Evolutionary conservation across 2,888 invertebrate species (phyloP).

Genomic region (Eupithecia vulgata): DNA sequence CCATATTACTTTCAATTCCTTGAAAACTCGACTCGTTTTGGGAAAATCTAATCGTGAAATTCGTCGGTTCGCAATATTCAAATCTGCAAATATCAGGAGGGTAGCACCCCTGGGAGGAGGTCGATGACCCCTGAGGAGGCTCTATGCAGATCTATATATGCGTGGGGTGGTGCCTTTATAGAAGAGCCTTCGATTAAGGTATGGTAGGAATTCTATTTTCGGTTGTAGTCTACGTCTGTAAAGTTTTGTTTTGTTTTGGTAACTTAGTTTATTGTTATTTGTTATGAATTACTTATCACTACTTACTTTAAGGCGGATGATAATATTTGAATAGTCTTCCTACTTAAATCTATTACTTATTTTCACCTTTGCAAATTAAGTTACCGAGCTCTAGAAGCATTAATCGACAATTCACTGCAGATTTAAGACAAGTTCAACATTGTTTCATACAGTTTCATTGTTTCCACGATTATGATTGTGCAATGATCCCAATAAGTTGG

Average conservation of each 20-base stretch:
- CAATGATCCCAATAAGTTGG: background rate
- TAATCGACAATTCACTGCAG: background rate
- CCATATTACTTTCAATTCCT: conserved; percentile 44
- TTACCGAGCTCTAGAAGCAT: background rate
- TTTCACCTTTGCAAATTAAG: background rate
- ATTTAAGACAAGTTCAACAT: too few relatives aligned
- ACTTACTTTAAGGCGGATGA: background rate
- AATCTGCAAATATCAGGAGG: conserved; percentile 74
- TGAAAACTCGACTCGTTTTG: conserved; percentile 48
- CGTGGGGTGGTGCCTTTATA: conserved; percentile 43
- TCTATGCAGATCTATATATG: conserved; percentile 53
- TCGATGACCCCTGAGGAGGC: conserved; percentile 46
- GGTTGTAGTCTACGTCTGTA: background rate
- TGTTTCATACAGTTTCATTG: too few relatives aligned
- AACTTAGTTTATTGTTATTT: background rate
- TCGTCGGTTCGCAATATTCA: conserved; percentile 68
- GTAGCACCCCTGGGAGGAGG: conserved; percentile 39
- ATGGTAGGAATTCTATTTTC: conserved; percentile 10
- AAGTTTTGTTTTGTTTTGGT: background rate
- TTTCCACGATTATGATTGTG: background rate
- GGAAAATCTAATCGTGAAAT: conserved; percentile 73
- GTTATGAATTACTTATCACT: background rate
- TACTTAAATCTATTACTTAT: background rate
- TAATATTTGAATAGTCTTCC: background rate
- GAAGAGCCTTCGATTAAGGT: conserved; percentile 39